Conservation (phyloP, 2,113 vertebrate genomes). For the Apteryx mantelli region DNA sequence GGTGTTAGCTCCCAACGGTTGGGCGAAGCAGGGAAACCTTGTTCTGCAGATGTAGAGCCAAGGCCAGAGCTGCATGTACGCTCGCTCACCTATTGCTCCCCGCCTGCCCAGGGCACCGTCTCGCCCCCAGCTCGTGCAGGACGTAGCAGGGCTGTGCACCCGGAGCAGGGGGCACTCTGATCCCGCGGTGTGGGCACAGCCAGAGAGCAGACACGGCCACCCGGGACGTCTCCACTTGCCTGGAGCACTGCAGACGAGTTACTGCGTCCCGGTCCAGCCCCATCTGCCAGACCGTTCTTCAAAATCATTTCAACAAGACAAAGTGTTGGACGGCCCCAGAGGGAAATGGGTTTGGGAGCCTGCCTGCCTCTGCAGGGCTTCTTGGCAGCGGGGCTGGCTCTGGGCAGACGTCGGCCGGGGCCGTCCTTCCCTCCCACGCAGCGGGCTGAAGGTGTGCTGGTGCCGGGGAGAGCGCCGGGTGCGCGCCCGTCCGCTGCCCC, state of each 20-base stretch:
- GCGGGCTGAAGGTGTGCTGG: neutral
- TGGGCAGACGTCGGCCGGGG: too few species aligned
- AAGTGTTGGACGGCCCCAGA: neutral
- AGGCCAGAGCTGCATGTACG: fast-evolving
- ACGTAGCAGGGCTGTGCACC: neutral
- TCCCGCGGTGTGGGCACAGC: neutral
- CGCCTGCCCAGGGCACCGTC: fast-evolving
- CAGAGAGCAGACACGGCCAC: neutral
- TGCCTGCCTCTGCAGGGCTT: neutral
- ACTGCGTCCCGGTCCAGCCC: neutral
- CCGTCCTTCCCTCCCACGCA: too few species aligned
- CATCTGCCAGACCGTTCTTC: neutral
- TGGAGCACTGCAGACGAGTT: neutral
- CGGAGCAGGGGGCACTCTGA: neutral
- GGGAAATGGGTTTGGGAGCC: neutral
- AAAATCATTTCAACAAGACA: neutral
- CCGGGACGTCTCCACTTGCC: too few species aligned
- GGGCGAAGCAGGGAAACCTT: neutral
- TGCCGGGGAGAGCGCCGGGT: too few species aligned
- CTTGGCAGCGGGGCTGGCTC: too few species aligned
- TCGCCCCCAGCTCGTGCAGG: fast-evolving
- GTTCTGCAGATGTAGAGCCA: neutral
- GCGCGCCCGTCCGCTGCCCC: neutral
- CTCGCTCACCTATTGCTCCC: neutral
- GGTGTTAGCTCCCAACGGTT: too few species aligned